Evolutionary conservation across 2,888 invertebrate species (phyloP), one percentile per base, ranked within the genome.

Genomic region (Sinohyriopsis cumingii): DNA sequence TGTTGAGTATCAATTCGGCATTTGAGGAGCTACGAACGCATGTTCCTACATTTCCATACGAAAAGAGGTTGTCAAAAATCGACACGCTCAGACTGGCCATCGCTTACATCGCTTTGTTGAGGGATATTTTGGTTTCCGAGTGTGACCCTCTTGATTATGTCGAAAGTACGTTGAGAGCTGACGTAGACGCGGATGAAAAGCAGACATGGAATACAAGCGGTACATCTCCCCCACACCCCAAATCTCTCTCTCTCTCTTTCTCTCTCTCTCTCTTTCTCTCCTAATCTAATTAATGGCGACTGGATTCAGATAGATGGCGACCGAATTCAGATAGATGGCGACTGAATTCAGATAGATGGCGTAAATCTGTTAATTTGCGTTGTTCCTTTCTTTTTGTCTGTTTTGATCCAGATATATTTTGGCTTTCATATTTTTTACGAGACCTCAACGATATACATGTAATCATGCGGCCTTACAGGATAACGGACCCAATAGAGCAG

Each of bases 31-130:
- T 99, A 87, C 93, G 99, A 69, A 95, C 95, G 82, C 98, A 98
- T 92, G 98, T 99, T 84, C 99, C 99, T 65, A 99, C 99, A 74
- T 99, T 99, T 91, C 99, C 99, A 0, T 99, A 98, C 90, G 99
- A 99, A 91, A 99, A 99, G 90, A 92, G 99, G 33, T 93, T 99
- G 55, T 98, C 98, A 86, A 99, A 99, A 92, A 99, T 99, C 86
- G 99, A 99, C 92, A 99, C 99, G 0, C 92, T 99, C 55, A 93
- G 98, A 1, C 92, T 99, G 82, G 99, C 99, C 59, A 99, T 99
- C 77, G 98, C 98, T 0, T 99, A 99, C 91, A 82, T 99, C 81
- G 97, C 97, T 2, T 92, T 99, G 64, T 93, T 99, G 20, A 82
- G 89, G 65, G 91, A 91, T 70, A 85, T 91, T 55, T 92, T 97